Percentiles rank a stretch among this genome's conserved stretches.
Conservation (phyloP, 2,888 invertebrate species). For the Netelia inedita region DNA sequence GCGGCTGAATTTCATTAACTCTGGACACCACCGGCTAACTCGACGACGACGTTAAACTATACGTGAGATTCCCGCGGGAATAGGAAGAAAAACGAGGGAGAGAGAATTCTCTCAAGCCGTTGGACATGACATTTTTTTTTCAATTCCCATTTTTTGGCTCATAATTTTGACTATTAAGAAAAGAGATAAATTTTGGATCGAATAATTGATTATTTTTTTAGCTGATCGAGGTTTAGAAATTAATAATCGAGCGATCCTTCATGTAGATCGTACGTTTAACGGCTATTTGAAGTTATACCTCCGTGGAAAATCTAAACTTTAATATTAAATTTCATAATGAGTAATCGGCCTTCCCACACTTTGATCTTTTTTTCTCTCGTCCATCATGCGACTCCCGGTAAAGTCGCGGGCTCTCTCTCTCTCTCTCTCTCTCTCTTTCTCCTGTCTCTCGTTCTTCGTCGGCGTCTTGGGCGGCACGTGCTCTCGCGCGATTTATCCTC, state of each 20-base stretch:
- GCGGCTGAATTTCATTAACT: slow-evolving; percentile 65
- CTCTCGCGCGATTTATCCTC: slow-evolving; percentile 61
- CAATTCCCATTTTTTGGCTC: not conserved
- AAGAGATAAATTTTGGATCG: not conserved
- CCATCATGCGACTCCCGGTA: slow-evolving; percentile 20
- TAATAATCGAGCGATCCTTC: too few species aligned
- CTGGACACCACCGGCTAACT: slow-evolving; percentile 47
- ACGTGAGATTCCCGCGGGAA: slow-evolving; percentile 26
- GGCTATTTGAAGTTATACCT: not conserved
- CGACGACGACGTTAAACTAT: slow-evolving; percentile 48
- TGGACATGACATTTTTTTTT: slow-evolving; percentile 17
- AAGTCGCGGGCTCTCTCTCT: slow-evolving; percentile 31
- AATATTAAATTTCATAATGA: slow-evolving; percentile 45
- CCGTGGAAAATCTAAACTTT: not conserved
- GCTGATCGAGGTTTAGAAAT: too few species aligned
- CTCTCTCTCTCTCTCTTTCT: slow-evolving; percentile 21
- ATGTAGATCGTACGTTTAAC: not conserved
- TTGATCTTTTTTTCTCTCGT: slow-evolving; percentile 31
- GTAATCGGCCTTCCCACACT: slow-evolving; percentile 22
- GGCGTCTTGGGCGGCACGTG: slow-evolving; percentile 61
- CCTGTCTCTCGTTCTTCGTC: not conserved
- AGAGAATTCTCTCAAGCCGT: slow-evolving; percentile 30
- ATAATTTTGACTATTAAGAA: not conserved
- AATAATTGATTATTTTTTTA: too few species aligned
- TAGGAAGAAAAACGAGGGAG: not conserved